Evolutionary conservation across 1,140 invertebrate species (phyloP).

Genomic region (Capitella teleta): DNA sequence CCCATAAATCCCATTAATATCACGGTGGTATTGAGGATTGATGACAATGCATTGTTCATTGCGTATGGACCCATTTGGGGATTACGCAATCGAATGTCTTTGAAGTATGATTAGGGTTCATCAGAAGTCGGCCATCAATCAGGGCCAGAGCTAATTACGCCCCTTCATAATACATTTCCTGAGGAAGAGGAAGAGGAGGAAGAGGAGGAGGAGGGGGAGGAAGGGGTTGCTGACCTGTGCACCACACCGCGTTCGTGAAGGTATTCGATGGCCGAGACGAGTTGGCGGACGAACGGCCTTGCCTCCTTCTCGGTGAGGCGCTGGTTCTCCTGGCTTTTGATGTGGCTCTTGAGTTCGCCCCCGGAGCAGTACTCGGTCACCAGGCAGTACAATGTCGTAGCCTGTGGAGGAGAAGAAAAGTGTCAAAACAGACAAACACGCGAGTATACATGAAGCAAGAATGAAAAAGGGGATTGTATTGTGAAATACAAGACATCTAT

Average conservation of each 20-base stretch:
- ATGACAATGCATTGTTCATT: too few species aligned
- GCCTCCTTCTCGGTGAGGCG: conserved; percentile 51
- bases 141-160: too few species aligned
- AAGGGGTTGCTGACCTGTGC: conserved; percentile 47
- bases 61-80: too few species aligned
- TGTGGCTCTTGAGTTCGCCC: conserved; percentile 54
- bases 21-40: too few species aligned
- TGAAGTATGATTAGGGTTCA: too few species aligned
- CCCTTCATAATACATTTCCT: too few species aligned
- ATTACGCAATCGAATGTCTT: too few species aligned
- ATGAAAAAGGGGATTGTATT: not conserved
- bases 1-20: too few species aligned
- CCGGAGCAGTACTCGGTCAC: conserved; percentile 57
- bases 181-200: not conserved
- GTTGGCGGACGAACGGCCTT: conserved; percentile 50
- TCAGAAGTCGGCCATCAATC: too few species aligned
- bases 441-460: not conserved
- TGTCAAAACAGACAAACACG: not conserved
- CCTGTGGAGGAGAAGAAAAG: conserved; percentile 23
- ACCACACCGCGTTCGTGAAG: conserved; percentile 57
- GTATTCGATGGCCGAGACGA: conserved; percentile 56
- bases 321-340: conserved; percentile 48
- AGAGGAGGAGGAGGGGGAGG: not conserved
- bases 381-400: conserved; percentile 50
- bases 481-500: too few species aligned